These are phyloP conservation scores for Phoxinus dragarum DNA, from an alignment of 2,797 vertebrate genomes.

Conservation along the genomic window DNA sequence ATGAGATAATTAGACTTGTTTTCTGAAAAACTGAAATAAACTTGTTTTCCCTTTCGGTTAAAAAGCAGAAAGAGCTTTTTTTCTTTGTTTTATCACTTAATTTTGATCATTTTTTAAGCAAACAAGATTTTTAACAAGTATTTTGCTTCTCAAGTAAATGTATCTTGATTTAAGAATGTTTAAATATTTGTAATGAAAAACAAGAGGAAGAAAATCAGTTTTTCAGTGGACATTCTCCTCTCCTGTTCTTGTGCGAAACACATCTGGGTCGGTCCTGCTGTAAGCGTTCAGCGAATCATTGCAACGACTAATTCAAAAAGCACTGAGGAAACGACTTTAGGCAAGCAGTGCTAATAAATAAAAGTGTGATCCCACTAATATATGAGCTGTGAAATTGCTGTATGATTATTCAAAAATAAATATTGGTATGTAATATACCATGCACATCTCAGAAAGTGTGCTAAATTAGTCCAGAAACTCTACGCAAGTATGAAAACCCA, in stretches of 20 bases:
- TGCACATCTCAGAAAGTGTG: background rate
- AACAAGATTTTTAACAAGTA: no score
- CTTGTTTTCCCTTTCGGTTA: background rate
- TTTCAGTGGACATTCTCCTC: background rate
- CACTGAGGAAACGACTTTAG: background rate
- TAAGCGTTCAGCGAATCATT: background rate
- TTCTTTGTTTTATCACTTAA: no score
- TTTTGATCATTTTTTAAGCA: no score
- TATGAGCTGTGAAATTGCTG: background rate
- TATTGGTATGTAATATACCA: background rate
- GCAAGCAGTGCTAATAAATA: background rate
- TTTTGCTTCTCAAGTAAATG: no score
- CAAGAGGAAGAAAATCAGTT: background rate
- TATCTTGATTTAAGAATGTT: no score
- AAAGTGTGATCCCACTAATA: background rate
- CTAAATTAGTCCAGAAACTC: background rate
- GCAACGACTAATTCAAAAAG: background rate
- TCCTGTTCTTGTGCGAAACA: background rate
- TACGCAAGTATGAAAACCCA: background rate
- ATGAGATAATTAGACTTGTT: background rate
- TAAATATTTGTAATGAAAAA: background rate
- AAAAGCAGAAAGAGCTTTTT: no score
- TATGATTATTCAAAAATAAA: slow-evolving; percentile 5
- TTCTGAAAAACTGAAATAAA: background rate
- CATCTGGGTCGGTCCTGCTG: background rate